Base-by-base conservation (phyloP, 2,113 vertebrate genomes). In the Eleginops maclovinus region DNA sequence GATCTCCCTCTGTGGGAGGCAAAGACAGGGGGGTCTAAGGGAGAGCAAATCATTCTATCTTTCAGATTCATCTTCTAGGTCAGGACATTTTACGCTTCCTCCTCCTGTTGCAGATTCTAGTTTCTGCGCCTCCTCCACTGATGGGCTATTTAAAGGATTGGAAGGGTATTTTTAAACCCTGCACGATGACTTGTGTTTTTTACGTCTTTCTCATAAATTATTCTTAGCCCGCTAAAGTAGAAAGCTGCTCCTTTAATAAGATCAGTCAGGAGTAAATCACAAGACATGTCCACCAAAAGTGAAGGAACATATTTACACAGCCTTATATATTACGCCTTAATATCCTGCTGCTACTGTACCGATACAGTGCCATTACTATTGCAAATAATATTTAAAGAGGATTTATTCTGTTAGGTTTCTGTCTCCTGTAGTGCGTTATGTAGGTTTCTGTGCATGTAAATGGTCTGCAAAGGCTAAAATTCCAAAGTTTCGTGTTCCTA, bases 41-140 rank as follows among this genome's bases (percentile, higher is more conserved):
- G 65, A 71, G 70, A 44, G 46, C 24, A 65, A 64, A 65, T 5
- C 0, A 4, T 22, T 70, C 74, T 43, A 40, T 54, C 70, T 68
- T 54, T 17, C 5, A 4, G 7, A 44, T 62, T 53, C 16, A 72
- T 74, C 54, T 36, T 75, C 55, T 54, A 12, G 60, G 54, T 75
- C 55, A 67, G 17, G 16, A 63, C 60, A 44, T 36, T 60, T 65
- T 44, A 24, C 31, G 9, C 60, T 55, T 6, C 59, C 61, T 43
- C 51, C 24, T 56, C 55, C 55, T 36, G 7, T 3, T 56, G 74
- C 76, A 68, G 44, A 51, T 4, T 58, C 63, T 59, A 3, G 9
- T 49, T 24, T 49, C 63, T n/a, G 66, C 26, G 26, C 21, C 75
- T 79, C 40, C n/a, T 65, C 51, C 41, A 66, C 26, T 50, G 22